Percentiles rank a stretch among this genome's conserved stretches.
Conservation (phyloP, 2,888 invertebrate genomes). For the Poecilus cupreus region DNA sequence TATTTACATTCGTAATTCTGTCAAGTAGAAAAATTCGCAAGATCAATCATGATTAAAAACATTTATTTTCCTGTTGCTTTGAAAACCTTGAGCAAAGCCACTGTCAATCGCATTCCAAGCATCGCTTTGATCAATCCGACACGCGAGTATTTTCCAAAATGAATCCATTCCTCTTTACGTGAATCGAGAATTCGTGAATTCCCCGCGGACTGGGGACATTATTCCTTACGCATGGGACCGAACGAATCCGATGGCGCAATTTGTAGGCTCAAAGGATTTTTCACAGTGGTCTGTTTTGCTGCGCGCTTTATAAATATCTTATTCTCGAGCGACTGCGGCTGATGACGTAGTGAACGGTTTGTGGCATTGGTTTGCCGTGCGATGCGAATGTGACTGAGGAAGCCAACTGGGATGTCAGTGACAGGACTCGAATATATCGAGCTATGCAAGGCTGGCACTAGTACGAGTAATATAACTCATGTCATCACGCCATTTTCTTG, state of each 20-base stretch:
- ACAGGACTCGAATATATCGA: no score
- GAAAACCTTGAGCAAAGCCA: background rate
- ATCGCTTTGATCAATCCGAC: conserved; percentile 26
- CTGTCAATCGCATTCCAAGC: conserved; percentile 23
- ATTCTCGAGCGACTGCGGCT: conserved; percentile 1
- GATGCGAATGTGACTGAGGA: no score
- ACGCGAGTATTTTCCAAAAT: background rate
- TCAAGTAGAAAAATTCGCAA: background rate
- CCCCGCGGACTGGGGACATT: background rate
- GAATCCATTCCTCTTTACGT: conserved; percentile 2
- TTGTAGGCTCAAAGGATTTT: conserved; percentile 38
- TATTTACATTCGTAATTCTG: no score
- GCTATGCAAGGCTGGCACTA: no score
- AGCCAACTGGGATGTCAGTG: no score
- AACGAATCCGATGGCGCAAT: background rate
- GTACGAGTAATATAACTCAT: no score
- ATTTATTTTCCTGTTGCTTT: background rate
- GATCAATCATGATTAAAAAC: background rate
- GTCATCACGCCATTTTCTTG: no score
- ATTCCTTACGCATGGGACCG: conserved; percentile 1
- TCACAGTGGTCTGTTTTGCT: conserved; percentile 14
- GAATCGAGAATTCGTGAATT: background rate
- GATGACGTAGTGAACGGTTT: background rate
- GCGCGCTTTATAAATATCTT: conserved; percentile 11
- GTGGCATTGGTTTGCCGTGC: no score